Conservation (phyloP, 2,888 invertebrate genomes). For the Rhagonycha lutea region DNA sequence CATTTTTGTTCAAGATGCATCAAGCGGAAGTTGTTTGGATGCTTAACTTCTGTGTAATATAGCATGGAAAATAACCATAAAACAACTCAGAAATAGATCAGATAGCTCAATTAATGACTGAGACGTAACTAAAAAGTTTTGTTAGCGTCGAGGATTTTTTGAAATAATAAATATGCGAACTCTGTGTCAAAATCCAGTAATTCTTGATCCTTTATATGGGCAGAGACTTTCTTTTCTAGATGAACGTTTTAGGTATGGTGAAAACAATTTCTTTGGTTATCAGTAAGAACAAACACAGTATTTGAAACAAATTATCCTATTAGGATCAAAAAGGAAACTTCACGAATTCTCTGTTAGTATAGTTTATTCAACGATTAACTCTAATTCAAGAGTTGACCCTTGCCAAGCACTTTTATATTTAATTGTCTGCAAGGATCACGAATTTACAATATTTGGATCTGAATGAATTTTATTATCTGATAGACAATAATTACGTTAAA, state of each 20-base stretch:
- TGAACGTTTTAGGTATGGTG: neutral
- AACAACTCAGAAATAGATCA: neutral
- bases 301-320: constrained; percentile 13
- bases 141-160: neutral
- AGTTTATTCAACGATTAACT: constrained; percentile 18
- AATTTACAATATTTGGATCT: constrained; percentile 16
- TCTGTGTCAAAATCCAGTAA: neutral
- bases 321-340: constrained; percentile 15
- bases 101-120: neutral
- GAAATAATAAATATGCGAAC: neutral
- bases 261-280: neutral
- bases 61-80: neutral
- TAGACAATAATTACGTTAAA: constrained; percentile 8
- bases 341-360: constrained; percentile 18
- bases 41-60: neutral
- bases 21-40: neutral
- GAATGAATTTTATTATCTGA: constrained; percentile 7
- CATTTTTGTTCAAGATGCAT: neutral
- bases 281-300: neutral
- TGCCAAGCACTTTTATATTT: constrained; percentile 8
- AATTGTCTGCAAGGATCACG: constrained; percentile 18
- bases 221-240: neutral
- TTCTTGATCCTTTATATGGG: neutral
- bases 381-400: constrained; percentile 14
- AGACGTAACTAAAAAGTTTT: neutral